A percentile compares a stretch with the other conserved stretches of the same genome.
Evolutionary conservation across 2,797 vertebrate genomes (phyloP).

Genomic region (Manis javanica): DNA sequence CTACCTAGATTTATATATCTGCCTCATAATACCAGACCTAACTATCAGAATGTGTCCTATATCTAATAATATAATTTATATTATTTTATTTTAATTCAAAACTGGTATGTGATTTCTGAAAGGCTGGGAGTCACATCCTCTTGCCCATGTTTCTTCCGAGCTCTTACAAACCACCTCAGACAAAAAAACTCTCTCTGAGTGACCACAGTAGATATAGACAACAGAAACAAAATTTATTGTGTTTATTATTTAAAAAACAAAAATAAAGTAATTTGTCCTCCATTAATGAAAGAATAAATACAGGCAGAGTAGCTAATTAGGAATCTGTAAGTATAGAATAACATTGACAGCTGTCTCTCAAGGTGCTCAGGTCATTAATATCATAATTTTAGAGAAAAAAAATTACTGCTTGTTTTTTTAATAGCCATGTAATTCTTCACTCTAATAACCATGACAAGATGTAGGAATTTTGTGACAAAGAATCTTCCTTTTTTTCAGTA

Average conservation of each 20-base stretch:
- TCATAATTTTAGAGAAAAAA: constrained; percentile 40
- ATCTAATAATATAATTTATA: not conserved
- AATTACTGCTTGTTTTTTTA: not conserved
- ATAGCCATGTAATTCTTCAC: not conserved
- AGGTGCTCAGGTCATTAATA: not conserved
- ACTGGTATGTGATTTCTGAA: not conserved
- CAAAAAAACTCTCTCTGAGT: not conserved
- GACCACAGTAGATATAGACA: not conserved
- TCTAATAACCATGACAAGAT: not conserved
- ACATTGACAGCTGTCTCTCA: not conserved
- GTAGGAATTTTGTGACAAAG: not conserved
- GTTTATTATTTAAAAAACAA: not conserved
- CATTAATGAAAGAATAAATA: not conserved
- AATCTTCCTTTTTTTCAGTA: not conserved
- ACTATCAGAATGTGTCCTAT: not conserved
- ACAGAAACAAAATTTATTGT: not conserved
- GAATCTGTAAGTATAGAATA: not conserved
- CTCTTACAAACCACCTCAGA: not conserved
- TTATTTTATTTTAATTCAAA: constrained; percentile 48
- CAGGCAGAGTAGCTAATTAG: not conserved
- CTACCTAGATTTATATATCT: not conserved
- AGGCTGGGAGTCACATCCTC: not conserved
- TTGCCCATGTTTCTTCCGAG: not conserved
- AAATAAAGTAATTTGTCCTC: not conserved
- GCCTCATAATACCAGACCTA: not conserved